phyloP scores from a whole-genome alignment of 2,888 invertebrate genomes.

The Scaptomyza cyrtandrae region DNA sequence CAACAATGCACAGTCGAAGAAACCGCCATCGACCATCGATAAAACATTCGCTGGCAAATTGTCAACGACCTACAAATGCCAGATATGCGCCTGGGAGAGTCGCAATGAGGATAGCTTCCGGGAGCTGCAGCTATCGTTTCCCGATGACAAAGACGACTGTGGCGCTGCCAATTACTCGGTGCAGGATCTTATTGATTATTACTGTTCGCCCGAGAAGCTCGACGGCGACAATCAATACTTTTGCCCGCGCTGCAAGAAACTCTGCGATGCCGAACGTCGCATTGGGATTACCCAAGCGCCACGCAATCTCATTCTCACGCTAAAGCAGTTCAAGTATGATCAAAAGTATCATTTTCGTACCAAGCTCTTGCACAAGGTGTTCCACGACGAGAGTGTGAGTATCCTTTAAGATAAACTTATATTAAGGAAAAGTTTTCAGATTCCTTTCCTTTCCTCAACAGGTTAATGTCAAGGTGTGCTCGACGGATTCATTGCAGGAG shows the following conservation, averaged over 20 bases:
- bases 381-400: constrained; percentile 86
- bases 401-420: not conserved
- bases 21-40: constrained; percentile 85
- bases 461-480: constrained; percentile 84
- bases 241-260: constrained; percentile 90
- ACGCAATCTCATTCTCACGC: constrained; percentile 90
- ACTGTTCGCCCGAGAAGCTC: constrained; percentile 90
- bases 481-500: constrained; percentile 80
- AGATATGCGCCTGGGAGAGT: constrained; percentile 89
- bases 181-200: constrained; percentile 91
- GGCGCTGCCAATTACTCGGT: constrained; percentile 86
- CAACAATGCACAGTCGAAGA: constrained; percentile 36
- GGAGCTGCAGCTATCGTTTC: constrained; percentile 92
- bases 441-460: constrained; percentile 13
- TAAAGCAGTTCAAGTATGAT: constrained; percentile 92
- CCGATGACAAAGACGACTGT: constrained; percentile 85
- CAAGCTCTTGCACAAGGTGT: constrained; percentile 90
- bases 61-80: constrained; percentile 90
- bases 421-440: not conserved
- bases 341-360: constrained; percentile 89
- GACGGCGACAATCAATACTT: constrained; percentile 93
- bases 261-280: constrained; percentile 91
- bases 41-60: constrained; percentile 91
- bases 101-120: constrained; percentile 91
- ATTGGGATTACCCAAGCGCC: constrained; percentile 90